Evolutionary conservation across 2,888 invertebrate species (phyloP).

Genomic region (Pemphredon lugubris): DNA sequence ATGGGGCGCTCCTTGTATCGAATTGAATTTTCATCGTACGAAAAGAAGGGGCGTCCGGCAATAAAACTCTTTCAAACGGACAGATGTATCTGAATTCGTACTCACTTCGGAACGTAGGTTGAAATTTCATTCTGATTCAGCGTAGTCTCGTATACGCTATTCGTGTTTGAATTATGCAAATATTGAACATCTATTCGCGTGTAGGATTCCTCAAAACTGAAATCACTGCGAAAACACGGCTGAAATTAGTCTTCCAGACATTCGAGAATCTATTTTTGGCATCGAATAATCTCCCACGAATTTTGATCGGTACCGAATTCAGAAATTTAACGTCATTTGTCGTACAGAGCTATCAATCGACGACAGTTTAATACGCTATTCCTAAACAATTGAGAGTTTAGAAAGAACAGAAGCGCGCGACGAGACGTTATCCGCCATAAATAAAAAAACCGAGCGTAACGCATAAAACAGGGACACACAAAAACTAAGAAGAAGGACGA

Average conservation of each 20-base stretch:
- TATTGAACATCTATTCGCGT: background rate
- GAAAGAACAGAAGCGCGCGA: too few relatives aligned
- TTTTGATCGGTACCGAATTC: constrained; percentile 1
- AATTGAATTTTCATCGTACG: background rate
- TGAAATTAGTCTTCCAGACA: background rate
- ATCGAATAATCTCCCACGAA: background rate
- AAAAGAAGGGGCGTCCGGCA: background rate
- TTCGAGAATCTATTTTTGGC: constrained; percentile 19
- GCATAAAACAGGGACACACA: background rate
- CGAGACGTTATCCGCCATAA: too few relatives aligned
- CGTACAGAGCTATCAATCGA: too few relatives aligned
- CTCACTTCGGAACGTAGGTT: too few relatives aligned
- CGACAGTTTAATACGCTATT: too few relatives aligned
- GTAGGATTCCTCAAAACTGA: constrained; percentile 22
- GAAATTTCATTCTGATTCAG: constrained; percentile 23
- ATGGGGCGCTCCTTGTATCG: background rate
- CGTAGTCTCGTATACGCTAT: background rate
- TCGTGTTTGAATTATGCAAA: constrained; percentile 7
- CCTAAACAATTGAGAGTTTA: too few relatives aligned
- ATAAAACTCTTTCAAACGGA: background rate
- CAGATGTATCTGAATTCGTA: constrained; percentile 5
- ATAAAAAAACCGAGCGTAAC: background rate
- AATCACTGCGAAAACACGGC: constrained; percentile 34
- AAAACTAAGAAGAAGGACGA: background rate
- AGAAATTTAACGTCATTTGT: too few relatives aligned